Conservation (phyloP, 2,113 vertebrate species). For the Ceratotherium simum region DNA sequence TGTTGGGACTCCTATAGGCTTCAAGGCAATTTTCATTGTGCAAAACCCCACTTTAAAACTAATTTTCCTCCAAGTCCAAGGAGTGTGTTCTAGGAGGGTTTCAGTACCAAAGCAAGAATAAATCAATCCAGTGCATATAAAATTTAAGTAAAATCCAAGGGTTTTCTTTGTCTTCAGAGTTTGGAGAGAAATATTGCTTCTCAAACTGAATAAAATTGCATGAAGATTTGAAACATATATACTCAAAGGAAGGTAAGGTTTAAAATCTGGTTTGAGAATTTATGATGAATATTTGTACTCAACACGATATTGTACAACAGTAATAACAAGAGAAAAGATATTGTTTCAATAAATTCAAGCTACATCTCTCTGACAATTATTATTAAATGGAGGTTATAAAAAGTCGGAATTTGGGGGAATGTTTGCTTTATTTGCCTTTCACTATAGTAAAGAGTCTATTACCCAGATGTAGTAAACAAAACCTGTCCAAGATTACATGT, state of each 20-base stretch:
- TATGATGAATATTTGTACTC: not conserved
- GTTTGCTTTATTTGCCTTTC: not conserved
- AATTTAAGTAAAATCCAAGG: not conserved
- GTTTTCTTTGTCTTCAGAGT: not conserved
- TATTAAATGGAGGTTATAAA: slow-evolving; percentile 28
- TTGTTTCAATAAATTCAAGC: slow-evolving; percentile 45
- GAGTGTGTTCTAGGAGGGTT: slow-evolving; percentile 3
- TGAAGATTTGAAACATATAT: slow-evolving; percentile 6
- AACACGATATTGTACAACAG: not conserved
- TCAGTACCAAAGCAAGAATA: not conserved
- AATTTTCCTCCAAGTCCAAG: not conserved
- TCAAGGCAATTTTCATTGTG: not conserved
- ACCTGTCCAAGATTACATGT: not conserved
- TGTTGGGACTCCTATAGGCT: not conserved
- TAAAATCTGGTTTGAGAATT: not conserved
- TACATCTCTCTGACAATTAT: not conserved
- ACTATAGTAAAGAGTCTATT: not conserved
- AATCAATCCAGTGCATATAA: not conserved
- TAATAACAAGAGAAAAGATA: slow-evolving; percentile 7
- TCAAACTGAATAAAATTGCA: slow-evolving; percentile 36
- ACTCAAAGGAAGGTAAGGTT: not conserved
- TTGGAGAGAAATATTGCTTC: not conserved
- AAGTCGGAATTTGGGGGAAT: not conserved
- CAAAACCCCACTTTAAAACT: not conserved
- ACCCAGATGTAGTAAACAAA: not conserved